Conservation (phyloP, 2,888 invertebrate species). For the Polyploca ridens region DNA sequence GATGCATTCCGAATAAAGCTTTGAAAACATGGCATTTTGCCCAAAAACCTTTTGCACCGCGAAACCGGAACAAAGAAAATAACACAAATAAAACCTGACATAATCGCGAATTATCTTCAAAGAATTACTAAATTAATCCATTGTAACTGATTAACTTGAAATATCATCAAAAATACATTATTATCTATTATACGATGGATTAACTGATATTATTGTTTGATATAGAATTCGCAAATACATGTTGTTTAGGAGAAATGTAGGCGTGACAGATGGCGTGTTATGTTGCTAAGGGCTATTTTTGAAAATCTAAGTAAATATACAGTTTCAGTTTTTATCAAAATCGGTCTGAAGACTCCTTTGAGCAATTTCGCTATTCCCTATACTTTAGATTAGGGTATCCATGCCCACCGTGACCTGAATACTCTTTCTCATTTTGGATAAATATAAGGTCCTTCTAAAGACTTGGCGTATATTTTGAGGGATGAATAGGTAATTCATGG, state of each 20-base stretch:
- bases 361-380: neutral
- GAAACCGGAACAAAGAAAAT: neutral
- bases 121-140: neutral
- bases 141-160: neutral
- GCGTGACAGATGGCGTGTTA: neutral
- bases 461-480: too few relatives aligned
- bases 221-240: neutral
- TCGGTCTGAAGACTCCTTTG: too few relatives aligned
- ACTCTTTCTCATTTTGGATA: too few relatives aligned
- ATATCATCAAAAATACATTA: neutral
- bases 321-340: too few relatives aligned
- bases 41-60: neutral
- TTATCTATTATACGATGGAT: neutral
- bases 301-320: too few relatives aligned
- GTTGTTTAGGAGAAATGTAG: neutral
- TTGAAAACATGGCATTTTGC: too few relatives aligned
- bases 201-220: neutral
- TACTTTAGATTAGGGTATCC: too few relatives aligned
- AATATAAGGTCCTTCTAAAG: too few relatives aligned
- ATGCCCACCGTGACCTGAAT: too few relatives aligned
- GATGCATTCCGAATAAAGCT: too few relatives aligned
- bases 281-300: too few relatives aligned
- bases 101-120: neutral
- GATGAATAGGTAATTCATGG: too few relatives aligned
- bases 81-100: neutral